Conservation (phyloP, 2,797 vertebrate genomes). For the Dipus sagitta region DNA sequence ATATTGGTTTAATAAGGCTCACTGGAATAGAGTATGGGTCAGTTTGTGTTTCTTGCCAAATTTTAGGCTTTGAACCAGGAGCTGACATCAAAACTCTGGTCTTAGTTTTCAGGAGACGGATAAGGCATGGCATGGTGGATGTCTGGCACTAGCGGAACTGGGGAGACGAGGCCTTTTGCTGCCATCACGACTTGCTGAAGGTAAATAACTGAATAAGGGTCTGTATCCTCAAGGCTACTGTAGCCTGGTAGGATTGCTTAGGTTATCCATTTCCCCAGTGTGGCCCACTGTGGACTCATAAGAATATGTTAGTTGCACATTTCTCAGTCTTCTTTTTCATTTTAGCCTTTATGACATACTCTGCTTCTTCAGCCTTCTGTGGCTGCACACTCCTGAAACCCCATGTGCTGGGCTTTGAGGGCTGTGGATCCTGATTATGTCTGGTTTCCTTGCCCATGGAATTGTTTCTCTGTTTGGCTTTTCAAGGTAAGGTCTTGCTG, state of each 20-base stretch:
- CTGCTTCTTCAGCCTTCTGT: neutral
- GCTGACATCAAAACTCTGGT: neutral
- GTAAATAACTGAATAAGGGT: slow-evolving; percentile 85
- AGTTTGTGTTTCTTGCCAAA: neutral
- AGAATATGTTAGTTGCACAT: rapidly evolving
- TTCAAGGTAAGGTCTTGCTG: too few relatives aligned
- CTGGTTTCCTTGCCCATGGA: neutral
- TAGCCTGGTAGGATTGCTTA: too few relatives aligned
- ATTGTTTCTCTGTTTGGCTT: neutral
- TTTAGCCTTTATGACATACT: neutral
- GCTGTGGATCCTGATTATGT: rapidly evolving
- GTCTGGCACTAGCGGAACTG: slow-evolving; percentile 96
- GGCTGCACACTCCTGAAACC: neutral
- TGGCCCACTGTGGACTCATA: rapidly evolving
- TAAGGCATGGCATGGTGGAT: slow-evolving; percentile 97
- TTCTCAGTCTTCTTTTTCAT: neutral
- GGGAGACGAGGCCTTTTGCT: slow-evolving; percentile 96
- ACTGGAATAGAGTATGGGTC: rapidly evolving
- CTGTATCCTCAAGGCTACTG: rapidly evolving
- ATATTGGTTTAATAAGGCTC: neutral
- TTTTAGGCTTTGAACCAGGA: neutral
- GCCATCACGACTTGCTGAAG: slow-evolving; percentile 94
- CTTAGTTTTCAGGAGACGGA: slow-evolving; percentile 96
- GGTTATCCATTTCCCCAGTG: rapidly evolving
- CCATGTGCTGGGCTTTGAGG: neutral